phyloP scores from a whole-genome alignment of 2,797 vertebrate genomes.

The Dromococcyx pavoninus region DNA sequence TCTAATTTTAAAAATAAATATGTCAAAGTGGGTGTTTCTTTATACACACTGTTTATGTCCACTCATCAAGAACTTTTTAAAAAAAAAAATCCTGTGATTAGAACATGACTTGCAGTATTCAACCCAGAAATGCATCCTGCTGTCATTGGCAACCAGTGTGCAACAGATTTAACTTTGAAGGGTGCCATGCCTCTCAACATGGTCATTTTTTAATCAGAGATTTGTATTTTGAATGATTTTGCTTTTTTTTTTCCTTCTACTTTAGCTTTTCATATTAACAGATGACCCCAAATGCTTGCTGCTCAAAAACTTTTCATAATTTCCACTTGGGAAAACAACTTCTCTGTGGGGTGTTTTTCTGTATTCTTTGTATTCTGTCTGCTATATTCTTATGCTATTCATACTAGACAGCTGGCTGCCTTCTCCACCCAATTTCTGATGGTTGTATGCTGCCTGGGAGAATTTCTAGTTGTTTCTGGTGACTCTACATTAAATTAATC shows the following conservation, averaged over 20 bases:
- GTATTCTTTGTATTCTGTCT: conserved; percentile 61
- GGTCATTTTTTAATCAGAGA: background rate
- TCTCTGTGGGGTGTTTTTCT: conserved; percentile 49
- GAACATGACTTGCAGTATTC: background rate
- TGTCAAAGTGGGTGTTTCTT: background rate
- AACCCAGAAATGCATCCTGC: background rate
- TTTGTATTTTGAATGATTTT: background rate
- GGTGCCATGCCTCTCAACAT: background rate
- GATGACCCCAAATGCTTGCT: conserved; percentile 1
- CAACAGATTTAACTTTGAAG: background rate
- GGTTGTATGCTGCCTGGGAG: conserved; percentile 33
- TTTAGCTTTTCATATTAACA: conserved; percentile 21
- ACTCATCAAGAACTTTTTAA: background rate
- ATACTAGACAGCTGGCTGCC: conserved; percentile 62
- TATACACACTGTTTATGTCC: background rate
- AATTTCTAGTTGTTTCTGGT: conserved; percentile 22
- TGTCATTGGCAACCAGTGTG: background rate
- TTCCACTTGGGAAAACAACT: conserved; percentile 33
- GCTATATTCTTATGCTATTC: conserved; percentile 58
- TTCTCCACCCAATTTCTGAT: conserved; percentile 33
- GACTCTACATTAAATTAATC: background rate
- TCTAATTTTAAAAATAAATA: background rate
- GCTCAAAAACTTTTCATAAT: conserved; percentile 26
- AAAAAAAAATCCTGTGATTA: background rate
- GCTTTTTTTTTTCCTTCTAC: background rate